These are phyloP conservation scores for Chrysina gloriosa DNA, from an alignment of 2,888 invertebrate species.

Conservation along the genomic window DNA sequence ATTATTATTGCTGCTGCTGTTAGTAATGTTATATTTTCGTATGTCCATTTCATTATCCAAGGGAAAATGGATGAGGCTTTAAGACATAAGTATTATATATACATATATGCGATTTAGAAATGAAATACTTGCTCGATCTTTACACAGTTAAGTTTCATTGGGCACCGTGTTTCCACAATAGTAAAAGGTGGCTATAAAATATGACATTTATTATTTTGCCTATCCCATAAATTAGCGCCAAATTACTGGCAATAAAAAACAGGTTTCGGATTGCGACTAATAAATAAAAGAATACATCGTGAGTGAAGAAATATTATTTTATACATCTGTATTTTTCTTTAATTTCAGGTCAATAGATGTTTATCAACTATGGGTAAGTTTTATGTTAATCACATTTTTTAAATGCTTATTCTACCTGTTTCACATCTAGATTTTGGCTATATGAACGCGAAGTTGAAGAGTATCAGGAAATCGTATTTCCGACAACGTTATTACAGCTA, in stretches of 20 bases:
- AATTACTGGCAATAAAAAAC: conserved; percentile 12
- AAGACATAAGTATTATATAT: background rate
- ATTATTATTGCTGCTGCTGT: too few relatives aligned
- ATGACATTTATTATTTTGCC: conserved; percentile 24
- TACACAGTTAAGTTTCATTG: conserved; percentile 14
- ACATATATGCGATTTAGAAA: conserved; percentile 1
- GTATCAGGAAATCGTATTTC: background rate
- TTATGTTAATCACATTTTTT: conserved; percentile 12
- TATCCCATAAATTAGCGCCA: conserved; percentile 32
- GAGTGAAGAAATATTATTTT: background rate
- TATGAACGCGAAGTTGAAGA: background rate
- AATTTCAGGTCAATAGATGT: conserved; percentile 21
- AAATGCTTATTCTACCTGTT: background rate
- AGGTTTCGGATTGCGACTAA: conserved; percentile 1
- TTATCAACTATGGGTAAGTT: conserved; percentile 9
- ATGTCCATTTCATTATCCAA: background rate
- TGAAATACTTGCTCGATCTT: conserved; percentile 5
- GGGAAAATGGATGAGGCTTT: too few relatives aligned
- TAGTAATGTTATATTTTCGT: too few relatives aligned
- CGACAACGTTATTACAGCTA: background rate
- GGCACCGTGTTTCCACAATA: conserved; percentile 9
- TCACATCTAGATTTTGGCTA: conserved; percentile 14
- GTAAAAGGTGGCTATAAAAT: conserved; percentile 31
- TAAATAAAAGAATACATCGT: conserved; percentile 13
- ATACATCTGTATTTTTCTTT: conserved; percentile 20